Base-by-base conservation (phyloP, 1,140 invertebrate species). In the Apis florea region DNA sequence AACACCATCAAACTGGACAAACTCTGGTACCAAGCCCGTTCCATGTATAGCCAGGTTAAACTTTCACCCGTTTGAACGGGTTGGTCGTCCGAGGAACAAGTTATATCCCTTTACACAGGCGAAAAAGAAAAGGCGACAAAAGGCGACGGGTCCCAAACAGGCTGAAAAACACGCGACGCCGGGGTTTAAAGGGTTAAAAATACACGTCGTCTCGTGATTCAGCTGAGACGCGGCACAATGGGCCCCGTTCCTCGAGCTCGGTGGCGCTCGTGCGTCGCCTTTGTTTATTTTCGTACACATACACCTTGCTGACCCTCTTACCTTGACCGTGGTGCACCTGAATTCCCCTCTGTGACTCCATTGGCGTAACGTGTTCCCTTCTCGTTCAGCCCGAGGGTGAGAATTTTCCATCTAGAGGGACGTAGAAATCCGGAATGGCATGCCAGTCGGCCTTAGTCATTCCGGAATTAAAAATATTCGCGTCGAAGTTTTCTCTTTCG, bases 321-420 rank as follows among this genome's bases (percentile, higher is more conserved):
- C 86, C 86, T 88, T 88, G 86, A 87, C 85, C 79, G 64, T 85
- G 79, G 58, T 51, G 63, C 70, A 75, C 74, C 78, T 86, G 78
- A 87, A 87, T 87, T 70, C 78, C 79, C 77, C 67, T 31, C 26
- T 78, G 86, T 86, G 72, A 86, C 66, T 83, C 78, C 69, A 87
- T 66, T 51, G 70, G 85, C 78, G 59, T 70, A 75, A 31, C 58
- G 6, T 59, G 12, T 8, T 17, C n/a, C 21, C 51, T 58, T 49
- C 26, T 19, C 8, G 0, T 31, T 10, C n/a, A 70, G 53, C 26
- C 64, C 21, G 24, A 17, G 40, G 66, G 58, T n/a, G 40, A 21
- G n/a, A 53, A 61, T 83, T 80, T 87, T 49, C 71, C 49, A 26
- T n/a, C 49, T 24, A 40, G n/a, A 53, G 31, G 21, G 24, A 9